Percentiles rank a stretch among this genome's conserved stretches.
Conservation (phyloP, 1,140 invertebrate genomes). For the Drosophila prosaltans region DNA sequence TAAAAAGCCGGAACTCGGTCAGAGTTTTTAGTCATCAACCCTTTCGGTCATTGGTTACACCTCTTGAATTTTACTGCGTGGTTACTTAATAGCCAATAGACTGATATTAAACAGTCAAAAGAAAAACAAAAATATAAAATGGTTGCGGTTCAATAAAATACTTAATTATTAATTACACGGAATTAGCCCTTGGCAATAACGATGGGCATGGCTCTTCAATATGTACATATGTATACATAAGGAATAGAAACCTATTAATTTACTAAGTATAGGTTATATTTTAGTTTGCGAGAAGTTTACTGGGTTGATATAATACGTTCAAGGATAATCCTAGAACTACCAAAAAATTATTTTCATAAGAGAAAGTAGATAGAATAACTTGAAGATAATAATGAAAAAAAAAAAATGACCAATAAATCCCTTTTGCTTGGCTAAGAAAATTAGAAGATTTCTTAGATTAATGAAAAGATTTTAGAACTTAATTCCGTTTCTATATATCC, state of each 20-base stretch:
- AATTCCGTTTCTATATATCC: no score
- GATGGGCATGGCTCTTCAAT: neutral
- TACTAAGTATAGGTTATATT: neutral
- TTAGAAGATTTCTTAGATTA: no score
- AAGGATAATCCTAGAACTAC: no score
- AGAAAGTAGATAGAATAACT: no score
- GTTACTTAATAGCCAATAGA: conserved; percentile 39
- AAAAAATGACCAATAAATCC: no score
- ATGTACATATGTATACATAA: neutral
- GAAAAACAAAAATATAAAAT: conserved; percentile 4
- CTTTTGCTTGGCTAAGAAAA: no score
- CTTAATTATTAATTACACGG: conserved; percentile 41
- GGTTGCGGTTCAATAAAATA: conserved; percentile 46
- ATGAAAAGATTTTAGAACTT: no score
- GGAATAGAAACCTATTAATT: neutral
- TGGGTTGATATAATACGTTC: neutral
- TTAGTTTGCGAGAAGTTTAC: neutral
- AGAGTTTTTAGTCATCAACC: conserved; percentile 63
- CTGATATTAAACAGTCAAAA: conserved; percentile 12
- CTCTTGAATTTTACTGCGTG: conserved; percentile 50
- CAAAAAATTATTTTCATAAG: no score
- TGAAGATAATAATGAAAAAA: no score
- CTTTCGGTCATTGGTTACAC: conserved; percentile 70
- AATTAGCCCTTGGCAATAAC: neutral
- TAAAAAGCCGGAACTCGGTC: conserved; percentile 60